These are phyloP conservation scores for Sabatieria punctata DNA, from an alignment of 2,888 invertebrate species.

Conservation along the genomic window DNA sequence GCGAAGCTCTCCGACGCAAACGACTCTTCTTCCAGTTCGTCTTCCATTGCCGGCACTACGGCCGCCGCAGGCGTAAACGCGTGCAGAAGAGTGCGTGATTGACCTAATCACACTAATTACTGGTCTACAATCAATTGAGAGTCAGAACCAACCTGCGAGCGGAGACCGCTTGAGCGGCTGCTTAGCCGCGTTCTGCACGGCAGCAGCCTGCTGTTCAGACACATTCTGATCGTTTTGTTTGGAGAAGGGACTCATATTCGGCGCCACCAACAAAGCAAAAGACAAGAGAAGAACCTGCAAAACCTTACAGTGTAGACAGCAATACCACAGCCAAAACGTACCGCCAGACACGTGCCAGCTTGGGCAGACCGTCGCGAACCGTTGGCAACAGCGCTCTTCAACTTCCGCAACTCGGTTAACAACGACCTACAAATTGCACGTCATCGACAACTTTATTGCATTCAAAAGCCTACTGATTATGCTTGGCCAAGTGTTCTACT, in stretches of 20 bases:
- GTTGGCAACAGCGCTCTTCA: slow-evolving; percentile 47
- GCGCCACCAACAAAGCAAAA: slow-evolving; percentile 63
- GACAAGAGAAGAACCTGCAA: slow-evolving; percentile 60
- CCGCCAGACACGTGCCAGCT: slow-evolving; percentile 58
- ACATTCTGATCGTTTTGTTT: too few species aligned
- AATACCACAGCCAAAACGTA: background rate
- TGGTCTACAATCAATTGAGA: too few species aligned
- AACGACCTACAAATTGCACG: slow-evolving; percentile 40
- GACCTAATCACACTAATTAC: too few species aligned
- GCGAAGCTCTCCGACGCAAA: too few species aligned
- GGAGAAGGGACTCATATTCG: slow-evolving; percentile 44
- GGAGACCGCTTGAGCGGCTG: too few species aligned
- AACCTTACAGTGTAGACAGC: background rate
- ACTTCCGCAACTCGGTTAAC: slow-evolving; percentile 57
- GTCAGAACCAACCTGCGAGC: too few species aligned
- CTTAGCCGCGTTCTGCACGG: too few species aligned
- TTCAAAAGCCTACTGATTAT: slow-evolving; percentile 46
- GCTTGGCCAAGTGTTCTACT: slow-evolving; percentile 59
- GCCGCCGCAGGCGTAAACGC: too few species aligned
- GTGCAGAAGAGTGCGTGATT: too few species aligned
- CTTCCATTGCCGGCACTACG: too few species aligned
- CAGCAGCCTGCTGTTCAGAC: too few species aligned
- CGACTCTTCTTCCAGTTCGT: too few species aligned
- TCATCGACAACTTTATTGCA: slow-evolving; percentile 4
- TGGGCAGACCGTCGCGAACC: slow-evolving; percentile 44